These are phyloP conservation scores for Clarias pachynema DNA, from an alignment of 2,797 vertebrate genomes.

Conservation along the genomic window DNA sequence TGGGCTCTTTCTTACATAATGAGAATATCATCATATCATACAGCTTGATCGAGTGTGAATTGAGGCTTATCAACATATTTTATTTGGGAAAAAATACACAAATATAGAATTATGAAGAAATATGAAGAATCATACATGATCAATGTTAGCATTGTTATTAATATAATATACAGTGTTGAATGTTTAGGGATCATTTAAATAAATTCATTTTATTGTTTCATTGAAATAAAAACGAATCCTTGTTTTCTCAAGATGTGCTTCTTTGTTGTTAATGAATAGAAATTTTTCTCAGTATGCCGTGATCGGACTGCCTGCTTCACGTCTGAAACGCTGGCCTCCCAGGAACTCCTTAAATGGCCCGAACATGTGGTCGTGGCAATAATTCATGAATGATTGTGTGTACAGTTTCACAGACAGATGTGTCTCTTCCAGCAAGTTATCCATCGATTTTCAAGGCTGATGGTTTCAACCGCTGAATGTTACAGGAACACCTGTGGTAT, in stretches of 20 bases:
- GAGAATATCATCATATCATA: not conserved
- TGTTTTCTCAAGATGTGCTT: not conserved
- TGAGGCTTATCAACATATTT: not conserved
- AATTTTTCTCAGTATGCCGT: too few species aligned
- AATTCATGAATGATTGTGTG: too few species aligned
- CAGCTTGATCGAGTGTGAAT: not conserved
- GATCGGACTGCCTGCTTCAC: too few species aligned
- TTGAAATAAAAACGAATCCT: not conserved
- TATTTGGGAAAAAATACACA: not conserved
- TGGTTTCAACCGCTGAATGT: too few species aligned
- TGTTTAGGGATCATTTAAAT: slow-evolving; percentile 4
- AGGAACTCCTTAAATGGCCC: too few species aligned
- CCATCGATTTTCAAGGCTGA: too few species aligned
- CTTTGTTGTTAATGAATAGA: too few species aligned
- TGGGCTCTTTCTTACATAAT: not conserved
- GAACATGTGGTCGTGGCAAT: too few species aligned
- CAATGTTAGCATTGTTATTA: not conserved
- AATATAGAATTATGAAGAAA: not conserved
- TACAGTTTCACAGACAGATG: too few species aligned
- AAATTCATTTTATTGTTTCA: not conserved
- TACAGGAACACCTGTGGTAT: too few species aligned
- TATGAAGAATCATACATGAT: not conserved
- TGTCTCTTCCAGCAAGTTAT: too few species aligned
- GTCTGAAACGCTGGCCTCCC: too few species aligned
- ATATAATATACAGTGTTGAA: slow-evolving; percentile 4